phyloP scores from a whole-genome alignment of 2,113 vertebrate genomes.

The Benitochromis conjunctus region DNA sequence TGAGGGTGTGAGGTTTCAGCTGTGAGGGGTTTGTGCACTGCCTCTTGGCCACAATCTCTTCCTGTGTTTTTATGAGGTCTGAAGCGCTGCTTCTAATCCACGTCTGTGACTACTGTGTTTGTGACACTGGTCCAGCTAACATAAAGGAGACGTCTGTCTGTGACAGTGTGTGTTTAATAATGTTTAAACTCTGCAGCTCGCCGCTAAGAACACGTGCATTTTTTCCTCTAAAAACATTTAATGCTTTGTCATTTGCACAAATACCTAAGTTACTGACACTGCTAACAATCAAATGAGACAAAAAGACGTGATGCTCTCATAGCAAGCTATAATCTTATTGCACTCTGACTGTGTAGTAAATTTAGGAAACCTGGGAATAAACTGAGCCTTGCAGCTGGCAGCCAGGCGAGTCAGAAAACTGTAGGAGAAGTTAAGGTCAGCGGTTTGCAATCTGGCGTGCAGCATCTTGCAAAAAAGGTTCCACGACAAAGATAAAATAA shows the following conservation, averaged over 20 bases:
- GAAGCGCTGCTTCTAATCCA: neutral
- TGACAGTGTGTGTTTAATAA: neutral
- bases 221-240: neutral
- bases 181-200: neutral
- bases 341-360: neutral
- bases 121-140: neutral
- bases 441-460: neutral
- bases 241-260: neutral
- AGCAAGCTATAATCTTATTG: neutral
- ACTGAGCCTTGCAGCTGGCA: neutral
- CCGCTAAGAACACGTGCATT: neutral
- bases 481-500: neutral
- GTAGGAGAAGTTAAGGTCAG: neutral
- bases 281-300: neutral
- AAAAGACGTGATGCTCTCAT: neutral
- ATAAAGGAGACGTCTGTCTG: neutral
- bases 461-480: neutral
- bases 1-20: slow-evolving; percentile 7
- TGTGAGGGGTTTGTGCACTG: neutral
- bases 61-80: slow-evolving; percentile 31
- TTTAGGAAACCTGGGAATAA: neutral
- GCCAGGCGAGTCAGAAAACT: neutral
- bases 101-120: neutral
- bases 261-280: neutral
- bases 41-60: slow-evolving; percentile 19